Percentiles rank a stretch among this genome's conserved stretches.
Evolutionary conservation across 2,888 invertebrate species (phyloP).

Genomic region (Corbicula japonica): DNA sequence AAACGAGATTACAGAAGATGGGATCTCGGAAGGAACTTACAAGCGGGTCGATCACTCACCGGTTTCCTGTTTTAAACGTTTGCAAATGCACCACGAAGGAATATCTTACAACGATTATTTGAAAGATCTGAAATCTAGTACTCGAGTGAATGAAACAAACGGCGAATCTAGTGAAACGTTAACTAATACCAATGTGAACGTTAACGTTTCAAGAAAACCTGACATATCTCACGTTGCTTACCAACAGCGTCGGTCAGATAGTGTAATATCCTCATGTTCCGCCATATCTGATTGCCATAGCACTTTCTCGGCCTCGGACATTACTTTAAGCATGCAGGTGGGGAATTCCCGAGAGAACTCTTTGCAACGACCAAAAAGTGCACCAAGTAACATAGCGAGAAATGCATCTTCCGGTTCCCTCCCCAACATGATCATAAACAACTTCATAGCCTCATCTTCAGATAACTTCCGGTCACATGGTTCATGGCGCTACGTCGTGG

Average conservation of each 20-base stretch:
- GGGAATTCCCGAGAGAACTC: slow-evolving; percentile 55
- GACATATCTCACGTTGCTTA: too few relatives aligned
- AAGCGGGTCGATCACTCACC: background rate
- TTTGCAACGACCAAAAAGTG: slow-evolving; percentile 63
- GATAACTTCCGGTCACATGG: slow-evolving; percentile 82
- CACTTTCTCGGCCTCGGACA: slow-evolving; percentile 74
- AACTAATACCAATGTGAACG: too few relatives aligned
- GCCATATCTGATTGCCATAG: slow-evolving; percentile 65
- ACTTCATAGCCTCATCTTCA: slow-evolving; percentile 79
- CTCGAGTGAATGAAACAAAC: too few relatives aligned
- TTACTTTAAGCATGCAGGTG: slow-evolving; percentile 67
- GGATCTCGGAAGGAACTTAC: too few relatives aligned
- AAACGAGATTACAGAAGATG: background rate
- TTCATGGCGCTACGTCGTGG: slow-evolving; percentile 78
- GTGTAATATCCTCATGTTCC: slow-evolving; percentile 51
- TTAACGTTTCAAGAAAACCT: too few relatives aligned
- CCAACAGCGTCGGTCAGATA: slow-evolving; percentile 44
- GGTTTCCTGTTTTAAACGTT: slow-evolving; percentile 13
- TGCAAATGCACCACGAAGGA: slow-evolving; percentile 3
- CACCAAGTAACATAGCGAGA: slow-evolving; percentile 48
- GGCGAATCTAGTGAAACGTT: too few relatives aligned
- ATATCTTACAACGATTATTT: background rate
- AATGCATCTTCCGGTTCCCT: slow-evolving; percentile 72
- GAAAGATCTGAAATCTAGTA: too few relatives aligned
- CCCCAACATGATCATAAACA: slow-evolving; percentile 77